These are phyloP conservation scores for Metopia argyrocephala DNA, from an alignment of 2,888 invertebrate species.

Conservation along the genomic window DNA sequence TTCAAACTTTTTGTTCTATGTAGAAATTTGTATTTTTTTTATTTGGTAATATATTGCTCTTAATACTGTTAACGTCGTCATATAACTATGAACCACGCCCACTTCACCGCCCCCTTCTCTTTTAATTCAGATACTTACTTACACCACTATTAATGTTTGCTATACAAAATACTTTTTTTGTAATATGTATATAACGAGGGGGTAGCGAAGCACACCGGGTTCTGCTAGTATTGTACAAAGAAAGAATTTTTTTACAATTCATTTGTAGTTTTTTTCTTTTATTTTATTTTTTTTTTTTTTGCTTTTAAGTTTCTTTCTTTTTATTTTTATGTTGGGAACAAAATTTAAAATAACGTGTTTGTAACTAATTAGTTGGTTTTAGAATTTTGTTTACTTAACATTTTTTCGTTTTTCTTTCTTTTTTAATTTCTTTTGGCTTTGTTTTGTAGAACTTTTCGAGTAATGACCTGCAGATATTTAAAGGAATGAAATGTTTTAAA, in stretches of 20 bases:
- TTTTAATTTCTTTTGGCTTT: neutral
- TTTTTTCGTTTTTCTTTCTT: neutral
- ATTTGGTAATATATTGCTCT: too few relatives aligned
- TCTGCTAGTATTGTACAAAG: neutral
- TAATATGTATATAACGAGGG: too few relatives aligned
- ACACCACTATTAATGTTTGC: too few relatives aligned
- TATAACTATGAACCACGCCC: too few relatives aligned
- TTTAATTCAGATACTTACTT: too few relatives aligned
- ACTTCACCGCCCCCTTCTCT: too few relatives aligned
- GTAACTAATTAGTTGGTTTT: slow-evolving; percentile 21
- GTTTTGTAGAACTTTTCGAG: too few relatives aligned
- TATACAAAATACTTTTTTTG: too few relatives aligned
- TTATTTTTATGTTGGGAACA: slow-evolving; percentile 12
- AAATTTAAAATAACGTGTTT: slow-evolving; percentile 26
- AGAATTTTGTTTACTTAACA: neutral
- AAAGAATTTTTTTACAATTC: neutral
- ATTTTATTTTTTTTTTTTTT: neutral
- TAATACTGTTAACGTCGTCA: too few relatives aligned
- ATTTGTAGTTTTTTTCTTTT: neutral
- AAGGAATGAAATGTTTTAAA: slow-evolving; percentile 13
- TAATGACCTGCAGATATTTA: neutral
- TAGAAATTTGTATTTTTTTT: too few relatives aligned
- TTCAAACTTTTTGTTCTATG: too few relatives aligned
- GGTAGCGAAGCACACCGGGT: too few relatives aligned
- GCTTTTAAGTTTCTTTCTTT: neutral